These are phyloP conservation scores for Plecturocebus donacophilus DNA, from an alignment of 2,113 vertebrate species.

Conservation along the genomic window DNA sequence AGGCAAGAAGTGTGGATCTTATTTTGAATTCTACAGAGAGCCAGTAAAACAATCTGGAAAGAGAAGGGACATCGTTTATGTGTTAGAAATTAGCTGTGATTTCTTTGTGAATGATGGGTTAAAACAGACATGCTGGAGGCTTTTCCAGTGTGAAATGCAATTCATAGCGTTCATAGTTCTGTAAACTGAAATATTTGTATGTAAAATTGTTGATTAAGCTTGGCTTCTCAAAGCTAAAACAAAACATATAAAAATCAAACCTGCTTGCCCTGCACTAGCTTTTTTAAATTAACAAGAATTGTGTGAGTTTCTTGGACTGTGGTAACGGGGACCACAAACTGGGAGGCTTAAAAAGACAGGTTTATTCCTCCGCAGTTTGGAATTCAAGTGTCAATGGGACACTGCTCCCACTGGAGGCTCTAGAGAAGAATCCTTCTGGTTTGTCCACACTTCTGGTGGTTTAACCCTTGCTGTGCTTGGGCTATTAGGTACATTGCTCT, in stretches of 20 bases:
- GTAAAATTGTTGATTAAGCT: background rate
- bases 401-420: background rate
- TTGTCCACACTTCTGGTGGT: background rate
- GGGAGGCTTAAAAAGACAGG: background rate
- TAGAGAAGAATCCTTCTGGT: rapidly evolving
- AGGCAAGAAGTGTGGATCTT: background rate
- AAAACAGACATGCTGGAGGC: background rate
- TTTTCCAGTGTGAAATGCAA: background rate
- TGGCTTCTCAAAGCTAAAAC: background rate
- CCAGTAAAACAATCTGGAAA: background rate
- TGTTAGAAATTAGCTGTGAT: background rate
- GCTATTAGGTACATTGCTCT: rapidly evolving
- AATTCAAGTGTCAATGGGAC: background rate
- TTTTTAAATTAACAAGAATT: background rate
- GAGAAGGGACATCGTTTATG: background rate
- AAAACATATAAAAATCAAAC: background rate
- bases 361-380: background rate
- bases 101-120: background rate
- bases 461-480: rapidly evolving
- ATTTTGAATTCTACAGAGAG: background rate
- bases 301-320: background rate
- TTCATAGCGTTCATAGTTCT: background rate
- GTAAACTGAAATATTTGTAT: background rate
- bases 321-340: background rate
- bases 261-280: background rate